A percentile compares a stretch with the other conserved stretches of the same genome.
phyloP scores from a whole-genome alignment of 64 coral and sea anemone species.

The Hydrozoanthus tunicans region DNA sequence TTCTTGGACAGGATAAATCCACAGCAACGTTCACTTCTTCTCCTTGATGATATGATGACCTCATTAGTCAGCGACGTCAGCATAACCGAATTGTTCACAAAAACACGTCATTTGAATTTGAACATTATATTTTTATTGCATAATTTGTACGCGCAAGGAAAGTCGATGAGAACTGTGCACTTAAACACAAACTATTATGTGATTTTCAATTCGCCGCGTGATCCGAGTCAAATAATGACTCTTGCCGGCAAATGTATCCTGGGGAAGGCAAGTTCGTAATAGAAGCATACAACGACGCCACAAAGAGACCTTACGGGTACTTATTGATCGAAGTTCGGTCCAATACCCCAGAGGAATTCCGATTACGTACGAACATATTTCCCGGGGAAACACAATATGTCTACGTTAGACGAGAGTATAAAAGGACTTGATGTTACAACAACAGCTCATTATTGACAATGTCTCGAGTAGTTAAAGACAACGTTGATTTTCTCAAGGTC shows the following conservation, averaged over 20 bases:
- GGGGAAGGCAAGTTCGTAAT: background rate
- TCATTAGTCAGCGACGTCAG: background rate
- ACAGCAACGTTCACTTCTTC: background rate
- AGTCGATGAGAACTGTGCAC: background rate
- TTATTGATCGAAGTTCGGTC: background rate
- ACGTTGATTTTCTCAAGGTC: background rate
- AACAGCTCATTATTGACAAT: background rate
- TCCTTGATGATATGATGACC: background rate
- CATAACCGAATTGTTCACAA: background rate
- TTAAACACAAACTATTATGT: background rate
- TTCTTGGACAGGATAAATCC: background rate
- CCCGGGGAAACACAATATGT: background rate
- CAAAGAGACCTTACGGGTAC: background rate
- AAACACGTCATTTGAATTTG: background rate
- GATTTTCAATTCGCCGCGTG: background rate
- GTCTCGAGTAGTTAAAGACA: background rate
- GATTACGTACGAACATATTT: constrained; percentile 12
- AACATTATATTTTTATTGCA: background rate
- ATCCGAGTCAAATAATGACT: background rate
- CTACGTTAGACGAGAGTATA: background rate
- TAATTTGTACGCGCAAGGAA: background rate
- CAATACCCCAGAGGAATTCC: background rate
- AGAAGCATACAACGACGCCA: constrained; percentile 13
- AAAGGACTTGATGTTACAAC: background rate
- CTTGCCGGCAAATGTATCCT: background rate